Evolutionary conservation across 2,888 invertebrate genomes (phyloP), one percentile per base, ranked within the genome.

Genomic region (Ernsta delagoae): DNA sequence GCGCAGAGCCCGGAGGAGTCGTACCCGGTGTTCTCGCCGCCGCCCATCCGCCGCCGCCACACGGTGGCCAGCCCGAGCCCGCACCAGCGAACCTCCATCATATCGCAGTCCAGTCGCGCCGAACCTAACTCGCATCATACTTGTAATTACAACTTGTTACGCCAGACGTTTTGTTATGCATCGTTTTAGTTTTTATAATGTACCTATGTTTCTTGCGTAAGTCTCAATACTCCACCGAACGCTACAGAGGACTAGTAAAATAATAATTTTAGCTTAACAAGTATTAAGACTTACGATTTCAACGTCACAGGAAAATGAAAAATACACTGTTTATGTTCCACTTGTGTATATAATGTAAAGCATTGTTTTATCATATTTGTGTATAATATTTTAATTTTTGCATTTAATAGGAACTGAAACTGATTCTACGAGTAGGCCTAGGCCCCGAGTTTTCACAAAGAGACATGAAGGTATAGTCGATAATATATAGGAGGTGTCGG

Each of bases 21-120:
- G 72, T 97, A 96, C 81, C 97, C 97, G 4, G 97, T 97, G 57
- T 97, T 97, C 89, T 97, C 97, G 4, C 97, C 97, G 31, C 96
- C 97, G 41, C 96, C 97, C 0, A 96, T 95, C 95, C 84, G 96
- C 94, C 89, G 97, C 95, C 82, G 95, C 94, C 89, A 95, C 95
- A 90, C 93, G 59, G 84, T 92, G 70, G 88, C 91, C 73, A 92
- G 90, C 77, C 90, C 89, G 65, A 84, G 86, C 78, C 83, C 94
- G 60, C 95, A 95, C 59, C 96, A 96, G 62, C 94, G 97, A 73
- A 96, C 96, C 77, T 97, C 97, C 70, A 93, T 97, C 83, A 94
- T 96, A 83, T 96, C 97, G 74, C 95, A 96, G 81, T 96, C 96
- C 75, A 96, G 97, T 74, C 95, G 96, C 81, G 96, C 96, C 76